A percentile compares a stretch with the other conserved stretches of the same genome.
phyloP scores from a whole-genome alignment of 2,888 invertebrate species.

The Mystacides longicornis region DNA sequence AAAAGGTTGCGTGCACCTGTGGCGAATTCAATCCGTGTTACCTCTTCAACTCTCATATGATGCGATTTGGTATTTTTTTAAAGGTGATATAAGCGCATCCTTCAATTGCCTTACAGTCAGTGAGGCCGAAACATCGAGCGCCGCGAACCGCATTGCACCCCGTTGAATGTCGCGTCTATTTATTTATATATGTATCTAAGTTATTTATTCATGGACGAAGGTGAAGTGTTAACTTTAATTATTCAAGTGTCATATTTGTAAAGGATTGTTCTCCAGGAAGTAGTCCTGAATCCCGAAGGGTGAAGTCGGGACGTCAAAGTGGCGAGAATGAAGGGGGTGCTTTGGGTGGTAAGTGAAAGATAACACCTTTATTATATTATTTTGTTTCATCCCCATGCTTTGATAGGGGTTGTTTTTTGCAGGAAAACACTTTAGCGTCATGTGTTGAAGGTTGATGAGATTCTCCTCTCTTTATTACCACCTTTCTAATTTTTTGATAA shows the following conservation, averaged over 20 bases:
- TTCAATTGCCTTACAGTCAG: slow-evolving; percentile 21
- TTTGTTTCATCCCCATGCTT: too few species aligned
- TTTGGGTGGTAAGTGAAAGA: background rate
- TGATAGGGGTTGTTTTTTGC: too few species aligned
- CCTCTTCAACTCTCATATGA: slow-evolving; percentile 20
- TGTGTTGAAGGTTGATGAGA: too few species aligned
- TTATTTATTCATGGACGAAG: too few species aligned
- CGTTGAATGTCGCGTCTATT: background rate
- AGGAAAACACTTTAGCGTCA: too few species aligned
- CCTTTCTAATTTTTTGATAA: too few species aligned
- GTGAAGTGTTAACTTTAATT: background rate
- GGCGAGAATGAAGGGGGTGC: background rate
- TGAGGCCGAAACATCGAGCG: slow-evolving; percentile 23
- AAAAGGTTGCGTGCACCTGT: slow-evolving; percentile 16
- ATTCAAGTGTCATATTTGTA: background rate
- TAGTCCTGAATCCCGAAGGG: background rate
- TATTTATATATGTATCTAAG: too few species aligned
- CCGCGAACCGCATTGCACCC: slow-evolving; percentile 14
- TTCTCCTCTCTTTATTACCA: too few species aligned
- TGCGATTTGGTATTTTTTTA: slow-evolving; percentile 21
- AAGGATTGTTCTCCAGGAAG: too few species aligned
- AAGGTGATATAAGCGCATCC: slow-evolving; percentile 25
- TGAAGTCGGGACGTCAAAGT: background rate
- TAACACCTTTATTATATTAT: background rate
- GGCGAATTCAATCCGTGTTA: slow-evolving; percentile 18